Evolutionary conservation across 2,113 vertebrate species (phyloP).

Genomic region (Nicator chloris): DNA sequence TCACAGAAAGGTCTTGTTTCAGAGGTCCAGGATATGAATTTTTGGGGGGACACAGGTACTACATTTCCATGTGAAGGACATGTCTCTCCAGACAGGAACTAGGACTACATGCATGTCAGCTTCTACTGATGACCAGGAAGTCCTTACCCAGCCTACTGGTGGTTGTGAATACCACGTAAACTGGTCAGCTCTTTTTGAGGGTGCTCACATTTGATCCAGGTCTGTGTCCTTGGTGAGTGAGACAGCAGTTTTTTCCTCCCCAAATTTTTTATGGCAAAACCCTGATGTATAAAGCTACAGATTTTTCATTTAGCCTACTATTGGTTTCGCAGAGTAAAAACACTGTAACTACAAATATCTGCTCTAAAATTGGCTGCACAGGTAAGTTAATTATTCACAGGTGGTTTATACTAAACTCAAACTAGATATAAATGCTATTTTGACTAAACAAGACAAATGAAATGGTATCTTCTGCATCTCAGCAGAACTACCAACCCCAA

Average conservation of each 20-base stretch:
- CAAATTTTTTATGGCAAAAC: not conserved
- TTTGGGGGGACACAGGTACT: not conserved
- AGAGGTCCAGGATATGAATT: fast-evolving
- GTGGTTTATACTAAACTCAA: not conserved
- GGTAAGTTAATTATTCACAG: not conserved
- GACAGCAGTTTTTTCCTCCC: not conserved
- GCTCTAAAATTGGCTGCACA: not conserved
- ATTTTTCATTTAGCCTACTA: not conserved
- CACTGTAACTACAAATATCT: not conserved
- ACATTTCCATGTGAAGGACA: not conserved
- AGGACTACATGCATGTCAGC: not conserved
- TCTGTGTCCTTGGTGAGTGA: not conserved
- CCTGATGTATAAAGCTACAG: not conserved
- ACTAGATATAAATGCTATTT: not conserved
- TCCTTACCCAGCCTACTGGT: not conserved
- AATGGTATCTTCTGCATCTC: not conserved
- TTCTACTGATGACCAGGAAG: not conserved
- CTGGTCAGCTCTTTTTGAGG: not conserved
- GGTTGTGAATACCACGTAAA: fast-evolving
- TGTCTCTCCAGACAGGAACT: not conserved
- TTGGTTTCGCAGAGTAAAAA: not conserved
- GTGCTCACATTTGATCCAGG: fast-evolving
- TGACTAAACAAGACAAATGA: conserved; percentile 10
- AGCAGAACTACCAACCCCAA: not conserved
- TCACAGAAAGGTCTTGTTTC: not conserved